phyloP scores from a whole-genome alignment of 2,113 vertebrate species.

The Dendropsophus ebraccatus region DNA sequence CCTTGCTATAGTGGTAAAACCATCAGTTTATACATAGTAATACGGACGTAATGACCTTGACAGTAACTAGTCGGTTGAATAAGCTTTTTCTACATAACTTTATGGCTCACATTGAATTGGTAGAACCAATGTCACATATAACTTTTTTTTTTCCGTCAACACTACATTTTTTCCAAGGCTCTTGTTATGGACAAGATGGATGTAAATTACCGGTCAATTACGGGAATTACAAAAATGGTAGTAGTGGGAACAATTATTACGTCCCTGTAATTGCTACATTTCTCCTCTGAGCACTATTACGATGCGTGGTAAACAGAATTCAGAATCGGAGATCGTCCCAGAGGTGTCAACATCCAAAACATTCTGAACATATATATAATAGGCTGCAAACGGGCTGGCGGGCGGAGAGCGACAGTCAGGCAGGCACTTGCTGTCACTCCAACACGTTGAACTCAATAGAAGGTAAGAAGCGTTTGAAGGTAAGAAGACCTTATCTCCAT shows the following conservation, averaged over 20 bases:
- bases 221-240: no score
- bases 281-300: constrained; percentile 1
- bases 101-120: no score
- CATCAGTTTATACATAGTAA: no score
- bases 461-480: constrained; percentile 39
- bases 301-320: not conserved
- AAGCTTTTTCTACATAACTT: no score
- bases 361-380: not conserved
- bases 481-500: not conserved
- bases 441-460: not conserved
- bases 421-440: constrained; percentile 5
- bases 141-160: no score
- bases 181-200: not conserved
- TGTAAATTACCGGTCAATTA: no score
- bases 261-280: not conserved
- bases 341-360: not conserved
- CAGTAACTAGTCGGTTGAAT: no score
- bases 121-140: no score
- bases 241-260: not conserved
- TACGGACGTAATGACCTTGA: no score
- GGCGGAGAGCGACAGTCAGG: not conserved
- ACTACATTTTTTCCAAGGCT: not conserved
- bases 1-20: no score
- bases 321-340: not conserved
- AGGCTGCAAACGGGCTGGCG: not conserved